These are phyloP conservation scores for Drosophila sp. DNA, from an alignment of 1,140 invertebrate species.

Conservation along the genomic window DNA sequence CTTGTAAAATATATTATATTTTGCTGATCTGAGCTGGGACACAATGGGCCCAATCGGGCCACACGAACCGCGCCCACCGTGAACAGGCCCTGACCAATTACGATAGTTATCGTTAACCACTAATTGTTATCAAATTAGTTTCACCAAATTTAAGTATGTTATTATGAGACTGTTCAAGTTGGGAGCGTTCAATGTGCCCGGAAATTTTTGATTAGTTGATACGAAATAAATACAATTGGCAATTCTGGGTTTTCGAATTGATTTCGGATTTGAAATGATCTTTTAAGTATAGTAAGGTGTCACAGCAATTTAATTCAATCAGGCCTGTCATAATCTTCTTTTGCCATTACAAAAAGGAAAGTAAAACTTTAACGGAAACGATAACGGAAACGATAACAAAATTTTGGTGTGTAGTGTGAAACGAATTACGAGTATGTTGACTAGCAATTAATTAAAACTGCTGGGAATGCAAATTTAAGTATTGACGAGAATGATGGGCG, in stretches of 20 bases:
- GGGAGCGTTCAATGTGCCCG: conserved; percentile 19
- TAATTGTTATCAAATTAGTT: neutral
- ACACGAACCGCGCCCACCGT: conserved; percentile 13
- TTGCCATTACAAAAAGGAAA: conserved; percentile 25
- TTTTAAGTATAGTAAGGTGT: conserved; percentile 80
- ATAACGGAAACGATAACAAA: conserved; percentile 46
- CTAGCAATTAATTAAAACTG: conserved; percentile 51
- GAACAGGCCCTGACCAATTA: conserved; percentile 18
- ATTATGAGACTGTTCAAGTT: conserved; percentile 34
- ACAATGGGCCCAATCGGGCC: conserved; percentile 9
- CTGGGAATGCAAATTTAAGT: conserved; percentile 75
- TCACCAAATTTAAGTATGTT: neutral
- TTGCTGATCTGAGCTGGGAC: conserved; percentile 28
- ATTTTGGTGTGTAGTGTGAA: conserved; percentile 56
- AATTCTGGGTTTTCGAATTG: conserved; percentile 58
- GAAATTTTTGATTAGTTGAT: conserved; percentile 34
- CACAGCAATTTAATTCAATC: conserved; percentile 66
- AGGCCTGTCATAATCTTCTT: conserved; percentile 44
- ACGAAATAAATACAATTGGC: conserved; percentile 71
- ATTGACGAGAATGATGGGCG: conserved; percentile 34
- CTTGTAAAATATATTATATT: conserved; percentile 21
- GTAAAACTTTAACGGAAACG: conserved; percentile 29
- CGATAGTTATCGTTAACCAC: neutral
- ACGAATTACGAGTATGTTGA: conserved; percentile 47
- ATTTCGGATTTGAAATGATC: conserved; percentile 54